Evolutionary conservation across 1,140 invertebrate species (phyloP), one percentile per base, ranked within the genome.

Genomic region (Hyposmocoma kahamanoa): DNA sequence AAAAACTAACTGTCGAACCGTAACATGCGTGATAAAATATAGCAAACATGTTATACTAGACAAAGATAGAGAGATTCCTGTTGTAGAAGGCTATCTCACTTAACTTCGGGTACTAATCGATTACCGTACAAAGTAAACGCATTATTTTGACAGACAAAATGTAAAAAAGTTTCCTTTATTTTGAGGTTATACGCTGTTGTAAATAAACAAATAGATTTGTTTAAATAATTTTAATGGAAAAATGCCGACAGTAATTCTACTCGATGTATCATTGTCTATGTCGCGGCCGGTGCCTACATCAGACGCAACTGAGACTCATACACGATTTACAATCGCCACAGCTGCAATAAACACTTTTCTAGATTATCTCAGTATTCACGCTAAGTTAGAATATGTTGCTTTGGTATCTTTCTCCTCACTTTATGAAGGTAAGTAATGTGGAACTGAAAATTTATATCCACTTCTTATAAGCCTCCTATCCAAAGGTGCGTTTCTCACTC

Each of bases 331-430:
- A 20, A 87, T 98, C 49, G 96, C 96, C 6, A 78, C 94, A 26
- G 90, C 94, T 49, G 97, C 95, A 34, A 92, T 98, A 47, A 94
- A 94, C 73, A 88, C 91, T 32, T 89, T 98, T 51, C 84, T 98
- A 22, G 95, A 98, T 86, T 93, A 96, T 78, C 87, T 98, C 44
- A 89, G 91, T 60, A 67, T 88, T 1, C 92, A 96, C 72, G 93
- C 92, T 9, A 97, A 95, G 87, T 72, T 98, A 42, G 97, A 98
- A 86, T 97, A 97, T 87, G 92, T 96, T 8, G 90, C 96, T n/a
- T 78, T 98, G 82, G 94, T 98, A 1, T 88, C 92, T 0, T 97
- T 94, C 76, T 95, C 95, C 2, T 94, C 94, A 9, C 66, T 90
- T 0, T 94, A 91, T 75, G 94, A 97, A 72, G 68, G 85, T 87